A percentile compares a stretch with the other conserved stretches of the same genome.
Conservation (phyloP, 2,797 vertebrate species). For the Chloroceryle amazona region DNA sequence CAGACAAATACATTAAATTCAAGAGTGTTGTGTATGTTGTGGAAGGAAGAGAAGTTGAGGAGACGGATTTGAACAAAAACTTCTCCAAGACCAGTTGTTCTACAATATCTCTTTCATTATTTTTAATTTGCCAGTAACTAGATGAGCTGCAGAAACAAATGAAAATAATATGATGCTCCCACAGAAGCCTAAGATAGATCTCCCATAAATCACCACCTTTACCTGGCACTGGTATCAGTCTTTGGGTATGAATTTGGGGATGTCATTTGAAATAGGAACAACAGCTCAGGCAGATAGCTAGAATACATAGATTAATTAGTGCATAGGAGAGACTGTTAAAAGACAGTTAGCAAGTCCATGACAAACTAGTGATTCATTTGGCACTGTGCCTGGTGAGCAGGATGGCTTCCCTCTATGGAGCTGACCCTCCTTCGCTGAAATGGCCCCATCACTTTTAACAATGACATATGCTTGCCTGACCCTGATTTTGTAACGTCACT, state of each 20-base stretch:
- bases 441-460: background rate
- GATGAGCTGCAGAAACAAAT: background rate
- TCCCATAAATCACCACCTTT: background rate
- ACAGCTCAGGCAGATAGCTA: background rate
- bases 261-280: background rate
- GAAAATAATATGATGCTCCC: background rate
- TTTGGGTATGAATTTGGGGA: background rate
- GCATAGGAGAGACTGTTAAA: background rate
- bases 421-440: background rate
- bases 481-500: background rate
- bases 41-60: background rate
- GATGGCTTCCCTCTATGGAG: background rate
- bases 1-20: background rate
- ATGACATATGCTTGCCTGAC: background rate
- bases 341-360: background rate
- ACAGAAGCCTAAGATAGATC: background rate
- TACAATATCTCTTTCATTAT: background rate
- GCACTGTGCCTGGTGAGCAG: background rate
- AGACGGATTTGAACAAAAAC: background rate
- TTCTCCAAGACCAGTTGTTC: background rate
- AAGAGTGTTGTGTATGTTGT: background rate
- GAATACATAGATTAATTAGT: background rate
- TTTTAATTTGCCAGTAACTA: background rate
- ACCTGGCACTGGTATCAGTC: background rate
- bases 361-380: background rate